Conservation (phyloP, 2,113 vertebrate genomes). For the Elachura formosa region DNA sequence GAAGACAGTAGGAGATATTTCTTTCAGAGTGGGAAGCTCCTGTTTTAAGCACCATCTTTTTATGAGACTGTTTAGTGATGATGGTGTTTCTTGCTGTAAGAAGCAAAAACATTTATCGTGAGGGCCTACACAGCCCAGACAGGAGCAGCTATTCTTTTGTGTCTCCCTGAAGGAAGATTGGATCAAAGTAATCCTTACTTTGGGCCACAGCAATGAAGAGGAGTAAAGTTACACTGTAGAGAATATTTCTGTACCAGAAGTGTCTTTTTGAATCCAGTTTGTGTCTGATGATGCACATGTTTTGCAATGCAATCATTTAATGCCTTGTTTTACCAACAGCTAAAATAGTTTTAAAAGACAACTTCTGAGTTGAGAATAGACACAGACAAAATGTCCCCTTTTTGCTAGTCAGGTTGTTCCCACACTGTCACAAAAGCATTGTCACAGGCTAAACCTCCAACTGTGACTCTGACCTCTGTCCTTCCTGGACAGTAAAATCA, state of each 20-base stretch:
- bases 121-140: neutral
- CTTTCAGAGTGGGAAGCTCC: neutral
- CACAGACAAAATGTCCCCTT: neutral
- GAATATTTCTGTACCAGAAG: neutral
- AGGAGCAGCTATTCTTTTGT: neutral
- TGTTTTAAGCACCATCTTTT: neutral
- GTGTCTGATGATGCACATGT: neutral
- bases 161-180: neutral
- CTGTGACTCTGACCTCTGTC: conserved; percentile 41
- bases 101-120: neutral
- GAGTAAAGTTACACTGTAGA: neutral
- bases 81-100: neutral
- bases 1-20: neutral
- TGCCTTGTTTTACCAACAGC: neutral
- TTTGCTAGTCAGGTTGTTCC: neutral
- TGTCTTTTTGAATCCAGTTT: neutral
- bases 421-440: conserved; percentile 3
- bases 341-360: neutral
- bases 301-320: neutral
- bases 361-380: neutral
- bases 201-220: neutral
- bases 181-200: neutral
- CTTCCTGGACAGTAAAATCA: conserved; percentile 20
- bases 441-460: neutral
- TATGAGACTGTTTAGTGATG: neutral